Evolutionary conservation across 2,888 invertebrate species (phyloP).

Genomic region (Nemurella pictetii): DNA sequence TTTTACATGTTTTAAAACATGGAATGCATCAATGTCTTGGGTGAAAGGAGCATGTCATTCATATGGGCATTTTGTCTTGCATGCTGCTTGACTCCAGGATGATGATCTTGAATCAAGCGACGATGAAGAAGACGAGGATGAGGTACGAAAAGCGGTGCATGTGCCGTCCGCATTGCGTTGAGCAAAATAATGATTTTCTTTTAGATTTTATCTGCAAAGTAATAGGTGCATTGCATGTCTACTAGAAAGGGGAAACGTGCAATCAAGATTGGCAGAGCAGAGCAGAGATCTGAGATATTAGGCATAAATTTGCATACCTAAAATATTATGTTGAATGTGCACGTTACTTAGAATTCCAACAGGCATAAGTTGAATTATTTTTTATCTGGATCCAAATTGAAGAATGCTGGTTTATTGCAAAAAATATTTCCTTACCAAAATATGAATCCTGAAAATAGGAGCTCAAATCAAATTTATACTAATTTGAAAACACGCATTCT

Average conservation of each 20-base stretch:
- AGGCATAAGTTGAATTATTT: no score
- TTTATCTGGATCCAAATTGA: no score
- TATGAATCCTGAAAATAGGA: no score
- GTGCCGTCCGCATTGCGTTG: background rate
- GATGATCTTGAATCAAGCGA: conserved; percentile 32
- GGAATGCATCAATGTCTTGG: no score
- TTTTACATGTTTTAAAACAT: no score
- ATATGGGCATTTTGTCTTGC: conserved; percentile 32
- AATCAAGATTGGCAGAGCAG: background rate
- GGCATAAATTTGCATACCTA: background rate
- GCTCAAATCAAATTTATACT: no score
- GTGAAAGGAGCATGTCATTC: background rate
- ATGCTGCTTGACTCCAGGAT: conserved; percentile 38
- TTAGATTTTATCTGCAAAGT: background rate
- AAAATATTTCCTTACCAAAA: no score
- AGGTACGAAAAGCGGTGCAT: background rate
- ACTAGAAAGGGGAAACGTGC: background rate
- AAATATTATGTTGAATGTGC: background rate
- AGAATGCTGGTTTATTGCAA: no score
- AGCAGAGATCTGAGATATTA: background rate
- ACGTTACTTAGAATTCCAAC: background rate
- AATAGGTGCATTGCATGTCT: background rate
- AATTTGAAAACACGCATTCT: no score
- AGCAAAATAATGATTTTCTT: background rate
- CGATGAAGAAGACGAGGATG: conserved; percentile 41